Base-by-base conservation (phyloP, 2,888 invertebrate species). In the Platycheirus rosarum region DNA sequence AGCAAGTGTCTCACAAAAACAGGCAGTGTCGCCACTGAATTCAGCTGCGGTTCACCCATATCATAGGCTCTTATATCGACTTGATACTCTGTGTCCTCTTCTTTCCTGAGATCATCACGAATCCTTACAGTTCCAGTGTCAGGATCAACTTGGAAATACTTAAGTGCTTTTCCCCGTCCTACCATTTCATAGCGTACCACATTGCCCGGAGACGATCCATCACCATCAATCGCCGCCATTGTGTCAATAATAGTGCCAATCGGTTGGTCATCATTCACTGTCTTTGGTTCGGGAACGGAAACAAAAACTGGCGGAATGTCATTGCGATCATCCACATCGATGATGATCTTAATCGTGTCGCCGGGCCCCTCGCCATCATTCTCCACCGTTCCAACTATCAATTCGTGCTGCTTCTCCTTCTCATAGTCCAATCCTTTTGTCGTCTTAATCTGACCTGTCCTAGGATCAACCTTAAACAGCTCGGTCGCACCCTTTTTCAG, bases 261-360 rank as follows among this genome's bases (percentile, higher is more conserved):
- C 0, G 95, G 92, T 0, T 95, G 94, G 35, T 96, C 95, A 87
- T 97, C 97, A 86, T 96, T 96, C 9, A 97, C 91, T 0, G 96
- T 95, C 1, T 97, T 93, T 0, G 97, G 96, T 62, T 95, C 94
- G 0, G 96, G 95, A 0, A 96, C 93, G 0, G 95, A 94, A 0
- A 95, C 95, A 89, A 97, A 97, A 60, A 96, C 94, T 5, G 97
- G 97, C 0, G 96, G 94, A 85, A 96, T 95, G 90, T 97, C 97
- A 89, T 97, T 97, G 85, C 95, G 94, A 89, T 97, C 97, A 93
- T 96, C 91, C 0, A 91, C 91, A n/a, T 89, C 88, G 7, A 91
- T 86, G 1, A 87, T 84, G 2, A 90, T 76, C 82, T 93, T 94
- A 2, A 96, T 94, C 0, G 94, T 95, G 35, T 96, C 93, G 0